Percentiles rank a stretch among this genome's conserved stretches.
Evolutionary conservation across 2,113 vertebrate genomes (phyloP).

Genomic region (Pavo muticus): DNA sequence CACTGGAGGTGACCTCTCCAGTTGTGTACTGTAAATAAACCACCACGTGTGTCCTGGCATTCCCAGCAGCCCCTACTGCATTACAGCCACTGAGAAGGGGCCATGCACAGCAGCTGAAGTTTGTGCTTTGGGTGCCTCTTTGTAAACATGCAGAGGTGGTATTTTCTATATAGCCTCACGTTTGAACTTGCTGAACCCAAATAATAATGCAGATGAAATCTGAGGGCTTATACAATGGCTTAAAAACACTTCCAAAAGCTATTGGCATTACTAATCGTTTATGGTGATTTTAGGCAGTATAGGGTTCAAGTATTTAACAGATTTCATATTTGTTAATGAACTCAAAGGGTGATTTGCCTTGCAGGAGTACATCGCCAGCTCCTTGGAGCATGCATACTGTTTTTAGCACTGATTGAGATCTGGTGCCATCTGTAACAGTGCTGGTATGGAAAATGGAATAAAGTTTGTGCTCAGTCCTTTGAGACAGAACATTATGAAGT

Average conservation of each 20-base stretch:
- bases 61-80: accelerated
- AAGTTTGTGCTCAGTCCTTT: conserved; percentile 30
- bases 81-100: accelerated
- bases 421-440: neutral
- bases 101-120: neutral
- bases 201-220: neutral
- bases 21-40: neutral
- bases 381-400: neutral
- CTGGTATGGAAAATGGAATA: neutral
- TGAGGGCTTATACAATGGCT: accelerated
- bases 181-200: neutral
- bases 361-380: neutral
- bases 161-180: neutral
- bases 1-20: neutral
- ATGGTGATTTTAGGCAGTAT: neutral
- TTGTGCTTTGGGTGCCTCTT: neutral
- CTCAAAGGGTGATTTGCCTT: neutral
- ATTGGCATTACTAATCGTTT: neutral
- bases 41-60: neutral
- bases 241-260: neutral
- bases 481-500: conserved; percentile 5
- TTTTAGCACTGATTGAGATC: neutral
- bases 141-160: neutral
- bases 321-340: neutral
- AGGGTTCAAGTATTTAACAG: neutral